A percentile compares a stretch with the other conserved stretches of the same genome.
Conservation (phyloP, 2,888 invertebrate species). For the Drosophila pseudotalamancana region DNA sequence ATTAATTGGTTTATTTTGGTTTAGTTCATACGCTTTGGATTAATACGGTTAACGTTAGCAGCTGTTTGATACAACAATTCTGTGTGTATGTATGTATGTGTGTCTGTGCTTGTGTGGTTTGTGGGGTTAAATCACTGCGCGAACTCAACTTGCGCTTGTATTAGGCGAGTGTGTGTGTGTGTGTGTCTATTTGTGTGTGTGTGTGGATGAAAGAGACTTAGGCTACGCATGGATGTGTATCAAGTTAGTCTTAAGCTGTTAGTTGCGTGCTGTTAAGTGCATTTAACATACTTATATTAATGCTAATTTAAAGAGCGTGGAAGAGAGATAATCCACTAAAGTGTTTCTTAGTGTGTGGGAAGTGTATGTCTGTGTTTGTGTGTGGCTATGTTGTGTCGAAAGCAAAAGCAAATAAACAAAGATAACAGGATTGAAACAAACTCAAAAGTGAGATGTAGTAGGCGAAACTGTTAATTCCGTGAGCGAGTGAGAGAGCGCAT, state of each 20-base stretch:
- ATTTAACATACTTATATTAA: slow-evolving; percentile 5
- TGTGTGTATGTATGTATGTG: slow-evolving; percentile 4
- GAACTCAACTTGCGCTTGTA: slow-evolving; percentile 29
- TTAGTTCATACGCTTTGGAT: slow-evolving; percentile 44
- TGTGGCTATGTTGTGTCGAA: background rate
- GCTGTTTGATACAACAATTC: slow-evolving; percentile 23
- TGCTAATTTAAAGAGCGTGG: background rate
- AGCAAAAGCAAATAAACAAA: slow-evolving; percentile 23
- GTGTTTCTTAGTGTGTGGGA: background rate
- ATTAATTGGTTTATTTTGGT: slow-evolving; percentile 9
- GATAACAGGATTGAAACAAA: slow-evolving; percentile 15
- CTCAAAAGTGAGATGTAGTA: slow-evolving; percentile 5
- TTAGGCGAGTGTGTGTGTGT: slow-evolving; percentile 5
- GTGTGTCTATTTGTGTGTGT: background rate
- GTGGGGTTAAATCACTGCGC: slow-evolving; percentile 16
- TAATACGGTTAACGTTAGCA: slow-evolving; percentile 42
- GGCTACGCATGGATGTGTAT: background rate
- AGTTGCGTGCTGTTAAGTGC: slow-evolving; percentile 25
- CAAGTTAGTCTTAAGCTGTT: slow-evolving; percentile 13
- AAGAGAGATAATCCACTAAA: slow-evolving; percentile 3
- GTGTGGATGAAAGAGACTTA: slow-evolving; percentile 6
- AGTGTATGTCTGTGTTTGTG: slow-evolving; percentile 1
- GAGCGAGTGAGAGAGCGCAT: slow-evolving; percentile 14
- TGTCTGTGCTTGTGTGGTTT: background rate
- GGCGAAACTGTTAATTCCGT: slow-evolving; percentile 16